phyloP scores from a whole-genome alignment of 2,113 vertebrate genomes.

The Abramis brama region DNA sequence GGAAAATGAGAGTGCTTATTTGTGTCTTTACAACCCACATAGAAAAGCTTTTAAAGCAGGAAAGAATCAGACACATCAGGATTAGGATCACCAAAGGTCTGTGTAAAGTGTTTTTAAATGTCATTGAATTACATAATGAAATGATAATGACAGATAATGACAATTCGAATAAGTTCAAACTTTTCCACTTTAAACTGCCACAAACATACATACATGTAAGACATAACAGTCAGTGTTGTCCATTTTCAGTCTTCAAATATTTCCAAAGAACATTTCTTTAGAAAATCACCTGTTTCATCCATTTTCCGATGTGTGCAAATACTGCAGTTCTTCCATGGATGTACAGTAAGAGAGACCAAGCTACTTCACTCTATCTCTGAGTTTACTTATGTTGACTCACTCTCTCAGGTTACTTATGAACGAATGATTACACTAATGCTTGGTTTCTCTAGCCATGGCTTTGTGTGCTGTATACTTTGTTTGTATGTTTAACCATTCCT shows the following conservation, averaged over 20 bases:
- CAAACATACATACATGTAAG: background rate
- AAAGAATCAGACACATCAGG: conserved; percentile 17
- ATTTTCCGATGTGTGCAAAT: too few species aligned
- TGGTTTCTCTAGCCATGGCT: background rate
- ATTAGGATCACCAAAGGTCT: conserved; percentile 42
- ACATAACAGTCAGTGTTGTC: background rate
- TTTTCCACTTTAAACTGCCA: background rate
- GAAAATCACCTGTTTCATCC: too few species aligned
- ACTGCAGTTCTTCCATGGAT: too few species aligned
- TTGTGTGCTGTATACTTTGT: background rate
- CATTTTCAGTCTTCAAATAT: background rate
- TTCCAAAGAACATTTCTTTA: background rate
- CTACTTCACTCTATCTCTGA: too few species aligned
- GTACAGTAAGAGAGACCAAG: too few species aligned
- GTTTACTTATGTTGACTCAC: background rate
- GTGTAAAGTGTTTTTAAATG: conserved; percentile 49
- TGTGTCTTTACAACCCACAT: conserved; percentile 34
- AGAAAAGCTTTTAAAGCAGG: conserved; percentile 53
- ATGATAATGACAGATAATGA: conserved; percentile 19
- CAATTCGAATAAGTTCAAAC: background rate
- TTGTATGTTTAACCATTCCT: background rate
- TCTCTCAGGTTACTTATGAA: background rate
- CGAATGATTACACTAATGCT: background rate
- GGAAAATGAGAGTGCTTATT: conserved; percentile 36
- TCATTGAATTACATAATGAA: conserved; percentile 47